A percentile compares a stretch with the other conserved stretches of the same genome.
Evolutionary conservation across 53 echinoderm and acorn worm genomes (phyloP).

Genomic region (Zoroaster sp.): DNA sequence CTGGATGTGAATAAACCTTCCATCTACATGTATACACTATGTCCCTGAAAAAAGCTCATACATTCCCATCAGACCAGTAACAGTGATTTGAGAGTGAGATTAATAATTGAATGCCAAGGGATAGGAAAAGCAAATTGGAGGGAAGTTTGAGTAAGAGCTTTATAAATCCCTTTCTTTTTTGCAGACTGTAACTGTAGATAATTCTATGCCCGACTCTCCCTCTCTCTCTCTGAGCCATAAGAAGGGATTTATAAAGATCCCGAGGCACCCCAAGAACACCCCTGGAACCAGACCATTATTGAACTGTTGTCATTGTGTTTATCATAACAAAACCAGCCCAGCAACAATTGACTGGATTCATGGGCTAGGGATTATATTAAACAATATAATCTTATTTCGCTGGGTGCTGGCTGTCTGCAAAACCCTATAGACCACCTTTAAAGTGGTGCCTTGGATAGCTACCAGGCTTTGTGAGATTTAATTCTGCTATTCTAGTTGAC

Average conservation of each 20-base stretch:
- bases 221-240: not conserved
- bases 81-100: not conserved
- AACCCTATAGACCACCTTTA: too few relatives aligned
- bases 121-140: not conserved
- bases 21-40: too few relatives aligned
- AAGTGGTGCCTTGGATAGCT: too few relatives aligned
- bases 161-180: not conserved
- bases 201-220: not conserved
- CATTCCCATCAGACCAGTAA: too few relatives aligned
- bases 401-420: too few relatives aligned
- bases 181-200: conserved; percentile 7
- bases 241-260: not conserved
- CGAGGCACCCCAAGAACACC: not conserved
- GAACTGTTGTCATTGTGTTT: conserved; percentile 1
- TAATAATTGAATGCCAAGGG: not conserved
- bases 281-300: not conserved
- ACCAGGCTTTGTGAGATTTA: too few relatives aligned
- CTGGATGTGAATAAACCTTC: too few relatives aligned
- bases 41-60: too few relatives aligned
- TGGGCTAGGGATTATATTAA: not conserved
- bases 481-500: too few relatives aligned
- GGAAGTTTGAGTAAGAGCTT: not conserved
- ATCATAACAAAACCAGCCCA: not conserved
- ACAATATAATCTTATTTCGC: too few relatives aligned
- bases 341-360: not conserved